phyloP scores from a whole-genome alignment of 2,113 vertebrate species.

The Antechinus stuartii region DNA sequence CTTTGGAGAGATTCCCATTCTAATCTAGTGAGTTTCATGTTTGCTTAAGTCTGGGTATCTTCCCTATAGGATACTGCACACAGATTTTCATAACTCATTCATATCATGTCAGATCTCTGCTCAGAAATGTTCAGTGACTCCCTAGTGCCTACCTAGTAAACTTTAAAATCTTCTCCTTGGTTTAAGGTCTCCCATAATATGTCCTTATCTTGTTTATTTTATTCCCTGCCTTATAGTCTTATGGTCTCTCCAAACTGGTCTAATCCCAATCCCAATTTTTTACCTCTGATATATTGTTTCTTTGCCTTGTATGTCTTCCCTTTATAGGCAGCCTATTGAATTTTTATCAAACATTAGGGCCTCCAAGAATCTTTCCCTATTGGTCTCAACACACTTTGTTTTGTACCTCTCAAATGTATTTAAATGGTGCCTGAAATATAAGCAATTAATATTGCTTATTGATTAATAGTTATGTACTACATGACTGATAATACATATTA shows the following conservation, averaged over 20 bases:
- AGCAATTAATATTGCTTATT: not conserved
- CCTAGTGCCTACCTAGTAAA: not conserved
- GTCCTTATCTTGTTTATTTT: not conserved
- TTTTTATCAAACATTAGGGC: not conserved
- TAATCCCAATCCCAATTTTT: not conserved
- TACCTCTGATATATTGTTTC: not conserved
- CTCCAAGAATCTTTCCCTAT: not conserved
- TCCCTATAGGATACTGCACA: not conserved
- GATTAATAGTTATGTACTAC: not conserved
- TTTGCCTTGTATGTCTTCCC: not conserved
- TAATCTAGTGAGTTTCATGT: not conserved
- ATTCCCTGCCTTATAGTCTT: not conserved
- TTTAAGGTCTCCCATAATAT: not conserved
- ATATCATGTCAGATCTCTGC: not conserved
- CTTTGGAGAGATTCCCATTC: not conserved
- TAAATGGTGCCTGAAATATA: not conserved
- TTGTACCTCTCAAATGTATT: not conserved
- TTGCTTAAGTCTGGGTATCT: not conserved
- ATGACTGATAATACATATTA: not conserved
- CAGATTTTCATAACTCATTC: not conserved
- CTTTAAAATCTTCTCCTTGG: not conserved
- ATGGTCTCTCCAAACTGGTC: not conserved
- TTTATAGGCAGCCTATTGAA: not conserved
- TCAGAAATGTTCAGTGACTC: not conserved
- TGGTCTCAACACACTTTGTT: not conserved